Evolutionary conservation across 2,888 invertebrate genomes (phyloP).

Genomic region (Thyatira batis): DNA sequence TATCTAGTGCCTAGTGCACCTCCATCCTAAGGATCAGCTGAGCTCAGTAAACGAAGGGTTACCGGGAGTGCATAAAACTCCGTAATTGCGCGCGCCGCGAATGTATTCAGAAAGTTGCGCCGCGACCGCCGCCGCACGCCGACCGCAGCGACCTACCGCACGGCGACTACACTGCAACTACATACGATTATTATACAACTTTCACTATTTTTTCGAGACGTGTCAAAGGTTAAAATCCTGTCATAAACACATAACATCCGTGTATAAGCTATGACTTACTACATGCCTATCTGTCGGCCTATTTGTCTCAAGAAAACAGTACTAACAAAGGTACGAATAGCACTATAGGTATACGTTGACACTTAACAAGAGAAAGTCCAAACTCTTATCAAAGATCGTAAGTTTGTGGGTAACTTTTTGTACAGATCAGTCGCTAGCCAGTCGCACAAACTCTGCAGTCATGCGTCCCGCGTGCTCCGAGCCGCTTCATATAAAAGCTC

Average conservation of each 20-base stretch:
- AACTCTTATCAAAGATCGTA: no score
- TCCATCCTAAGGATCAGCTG: neutral
- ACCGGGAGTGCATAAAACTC: slow-evolving; percentile 25
- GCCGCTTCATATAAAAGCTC: slow-evolving; percentile 3
- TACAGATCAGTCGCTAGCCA: neutral
- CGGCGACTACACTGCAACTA: neutral
- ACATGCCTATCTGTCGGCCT: no score
- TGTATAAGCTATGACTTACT: no score
- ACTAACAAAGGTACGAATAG: no score
- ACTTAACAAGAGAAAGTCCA: no score
- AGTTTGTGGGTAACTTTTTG: no score
- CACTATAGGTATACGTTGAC: no score
- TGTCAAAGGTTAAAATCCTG: no score
- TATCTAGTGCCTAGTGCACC: neutral
- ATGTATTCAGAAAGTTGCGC: slow-evolving; percentile 26
- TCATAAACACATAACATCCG: no score
- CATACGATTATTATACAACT: neutral
- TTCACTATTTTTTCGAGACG: no score
- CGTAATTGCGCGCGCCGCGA: slow-evolving; percentile 30
- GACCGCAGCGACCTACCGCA: slow-evolving; percentile 2
- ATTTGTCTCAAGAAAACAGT: no score
- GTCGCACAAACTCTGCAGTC: neutral
- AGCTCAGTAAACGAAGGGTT: slow-evolving; percentile 14
- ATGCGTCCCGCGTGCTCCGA: slow-evolving; percentile 7
- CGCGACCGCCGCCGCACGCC: slow-evolving; percentile 3